Base-by-base conservation (phyloP, 1,140 invertebrate genomes). In the Leptinotarsa lineolata region DNA sequence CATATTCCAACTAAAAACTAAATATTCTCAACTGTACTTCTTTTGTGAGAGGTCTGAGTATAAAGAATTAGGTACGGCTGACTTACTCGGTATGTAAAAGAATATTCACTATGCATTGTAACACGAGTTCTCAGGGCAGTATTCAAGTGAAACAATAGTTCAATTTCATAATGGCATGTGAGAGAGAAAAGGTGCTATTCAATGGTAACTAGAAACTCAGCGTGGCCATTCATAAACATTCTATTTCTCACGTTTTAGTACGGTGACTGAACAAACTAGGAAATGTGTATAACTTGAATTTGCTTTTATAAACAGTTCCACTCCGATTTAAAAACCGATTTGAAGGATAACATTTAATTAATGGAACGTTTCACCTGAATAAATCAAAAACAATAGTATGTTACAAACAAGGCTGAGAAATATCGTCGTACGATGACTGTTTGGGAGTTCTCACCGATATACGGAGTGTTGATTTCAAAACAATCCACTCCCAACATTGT, bases 241-340 rank as follows among this genome's bases (percentile, higher is more conserved):
- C 48, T 8, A 54, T 54, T 54, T 54, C 48, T 54, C 48, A 54
- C 48, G 48, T 54, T 54, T 54, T 54, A 54, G 15, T 54, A 54
- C 48, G 48, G 48, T 54, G 48, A 54, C 48, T 54, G 48, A 54
- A 54, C 48, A 54, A 54, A 54, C 48, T 54, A 54, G 48, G 48
- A 54, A 54, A 39, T 39, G 30, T 11, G 8, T 8, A 39, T 2
- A 18, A 16, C 48, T 54, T 54, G 12, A 18, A 16, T 54, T 54
- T 54, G 48, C 48, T 18, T 54, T 18, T 18, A 54, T 54, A 54
- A 54, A 2, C 48, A 39, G 8, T 39, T 39, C 30, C 30, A 39
- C 30, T 11, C 8, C 11, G 30, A 39, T 8, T 39, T 39, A 39
- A 39, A 30, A 39, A 39, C 8, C 30, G 30, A 39, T 39, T 39